phyloP scores from a whole-genome alignment of 2,888 invertebrate genomes.

The Geophilus truncorum region DNA sequence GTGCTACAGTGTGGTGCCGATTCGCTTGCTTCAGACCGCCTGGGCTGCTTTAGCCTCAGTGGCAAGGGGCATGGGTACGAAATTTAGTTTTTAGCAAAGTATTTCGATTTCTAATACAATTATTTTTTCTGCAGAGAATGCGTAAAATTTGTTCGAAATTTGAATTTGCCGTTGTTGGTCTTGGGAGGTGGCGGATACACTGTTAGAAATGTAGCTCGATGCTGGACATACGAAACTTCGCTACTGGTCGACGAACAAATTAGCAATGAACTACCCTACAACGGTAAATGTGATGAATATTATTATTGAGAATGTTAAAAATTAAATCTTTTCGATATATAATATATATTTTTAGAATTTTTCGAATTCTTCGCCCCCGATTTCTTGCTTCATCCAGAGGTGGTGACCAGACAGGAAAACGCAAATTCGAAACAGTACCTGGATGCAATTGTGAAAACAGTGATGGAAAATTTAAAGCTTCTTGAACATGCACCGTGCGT shows the following conservation, averaged over 20 bases:
- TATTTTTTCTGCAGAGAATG: slow-evolving; percentile 62
- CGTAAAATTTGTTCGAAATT: slow-evolving; percentile 87
- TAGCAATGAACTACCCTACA: slow-evolving; percentile 89
- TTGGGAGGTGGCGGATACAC: slow-evolving; percentile 86
- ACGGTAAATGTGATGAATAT: slow-evolving; percentile 49
- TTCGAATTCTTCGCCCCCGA: slow-evolving; percentile 97
- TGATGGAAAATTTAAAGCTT: slow-evolving; percentile 89
- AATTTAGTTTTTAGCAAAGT: slow-evolving; percentile 6
- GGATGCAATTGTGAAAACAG: slow-evolving; percentile 77
- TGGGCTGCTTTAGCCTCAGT: slow-evolving; percentile 94
- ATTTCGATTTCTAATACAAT: too few species aligned
- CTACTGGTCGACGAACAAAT: slow-evolving; percentile 87
- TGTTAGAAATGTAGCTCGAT: slow-evolving; percentile 90
- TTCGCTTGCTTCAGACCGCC: slow-evolving; percentile 86
- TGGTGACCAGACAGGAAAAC: slow-evolving; percentile 77
- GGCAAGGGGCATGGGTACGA: slow-evolving; percentile 82
- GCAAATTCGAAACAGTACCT: slow-evolving; percentile 91
- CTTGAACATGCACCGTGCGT: slow-evolving; percentile 91
- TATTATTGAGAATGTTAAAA: not conserved
- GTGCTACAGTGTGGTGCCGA: slow-evolving; percentile 98
- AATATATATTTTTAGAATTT: slow-evolving; percentile 69
- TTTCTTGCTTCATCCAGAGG: slow-evolving; percentile 90
- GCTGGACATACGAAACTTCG: slow-evolving; percentile 99
- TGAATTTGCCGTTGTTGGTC: slow-evolving; percentile 86
- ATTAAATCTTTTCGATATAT: not conserved